Evolutionary conservation across 2,113 vertebrate genomes (phyloP).

Genomic region (Pelobates fuscus): DNA sequence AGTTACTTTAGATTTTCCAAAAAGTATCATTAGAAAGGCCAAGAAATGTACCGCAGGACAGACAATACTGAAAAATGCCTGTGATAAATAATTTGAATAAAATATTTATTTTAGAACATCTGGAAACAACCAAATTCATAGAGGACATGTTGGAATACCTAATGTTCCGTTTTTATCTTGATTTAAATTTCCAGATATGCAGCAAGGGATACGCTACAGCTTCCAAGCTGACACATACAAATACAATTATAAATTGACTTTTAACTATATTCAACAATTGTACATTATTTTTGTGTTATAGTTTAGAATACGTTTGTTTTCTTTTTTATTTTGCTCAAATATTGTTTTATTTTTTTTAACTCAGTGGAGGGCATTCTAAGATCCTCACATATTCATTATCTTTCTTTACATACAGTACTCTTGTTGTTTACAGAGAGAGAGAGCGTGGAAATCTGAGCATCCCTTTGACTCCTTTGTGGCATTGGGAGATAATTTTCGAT

Average conservation of each 20-base stretch:
- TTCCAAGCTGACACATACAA: slow-evolving; percentile 20
- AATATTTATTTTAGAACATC: slow-evolving; percentile 45
- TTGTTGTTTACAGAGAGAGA: slow-evolving; percentile 20
- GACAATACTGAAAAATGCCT: slow-evolving; percentile 3
- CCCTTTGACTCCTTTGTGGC: background rate
- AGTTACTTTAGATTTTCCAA: slow-evolving; percentile 36
- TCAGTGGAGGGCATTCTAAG: background rate
- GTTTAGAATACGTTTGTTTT: background rate
- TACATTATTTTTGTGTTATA: background rate
- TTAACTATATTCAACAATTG: slow-evolving; percentile 7
- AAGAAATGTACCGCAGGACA: slow-evolving; percentile 22
- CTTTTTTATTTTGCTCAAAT: background rate
- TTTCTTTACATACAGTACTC: slow-evolving; percentile 2
- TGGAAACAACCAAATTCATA: slow-evolving; percentile 25
- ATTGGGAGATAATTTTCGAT: too few species aligned
- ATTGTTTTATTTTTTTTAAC: too few species aligned
- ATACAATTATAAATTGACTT: background rate
- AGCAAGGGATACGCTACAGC: background rate
- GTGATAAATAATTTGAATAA: slow-evolving; percentile 49
- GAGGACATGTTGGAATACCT: slow-evolving; percentile 25
- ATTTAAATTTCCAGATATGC: slow-evolving; percentile 8
- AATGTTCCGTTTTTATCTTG: slow-evolving; percentile 12
- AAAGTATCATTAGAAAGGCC: slow-evolving; percentile 38
- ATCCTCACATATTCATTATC: background rate
- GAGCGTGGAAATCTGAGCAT: slow-evolving; percentile 27